phyloP scores from a whole-genome alignment of 2,113 vertebrate species.

The Plestiodon gilberti region DNA sequence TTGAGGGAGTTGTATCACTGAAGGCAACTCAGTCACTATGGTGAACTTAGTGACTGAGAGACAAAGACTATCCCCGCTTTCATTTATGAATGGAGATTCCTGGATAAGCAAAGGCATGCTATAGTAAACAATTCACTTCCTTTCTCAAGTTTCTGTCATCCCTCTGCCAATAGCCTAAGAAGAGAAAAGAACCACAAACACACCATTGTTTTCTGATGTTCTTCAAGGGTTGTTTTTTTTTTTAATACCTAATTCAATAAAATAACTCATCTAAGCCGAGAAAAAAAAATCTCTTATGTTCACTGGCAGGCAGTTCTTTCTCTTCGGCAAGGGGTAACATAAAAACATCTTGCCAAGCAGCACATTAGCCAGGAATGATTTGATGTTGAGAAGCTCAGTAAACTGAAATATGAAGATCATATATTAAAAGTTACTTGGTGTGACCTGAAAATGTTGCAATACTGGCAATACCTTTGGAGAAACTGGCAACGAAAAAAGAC shows the following conservation, averaged over 20 bases:
- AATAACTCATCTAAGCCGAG: background rate
- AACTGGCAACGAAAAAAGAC: background rate
- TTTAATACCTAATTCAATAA: background rate
- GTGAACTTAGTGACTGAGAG: background rate
- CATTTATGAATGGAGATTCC: background rate
- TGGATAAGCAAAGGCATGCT: background rate
- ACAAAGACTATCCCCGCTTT: background rate
- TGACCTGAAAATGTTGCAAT: background rate
- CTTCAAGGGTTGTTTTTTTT: background rate
- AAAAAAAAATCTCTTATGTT: background rate
- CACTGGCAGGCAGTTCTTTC: conserved; percentile 20
- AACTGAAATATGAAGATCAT: background rate
- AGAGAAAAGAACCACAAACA: conserved; percentile 4
- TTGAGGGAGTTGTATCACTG: background rate
- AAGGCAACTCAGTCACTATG: background rate
- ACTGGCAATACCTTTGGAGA: background rate
- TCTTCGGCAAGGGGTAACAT: conserved; percentile 28
- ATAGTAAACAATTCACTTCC: background rate
- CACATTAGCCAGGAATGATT: conserved; percentile 44
- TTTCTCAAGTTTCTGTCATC: conserved; percentile 26
- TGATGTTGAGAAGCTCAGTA: conserved; percentile 30
- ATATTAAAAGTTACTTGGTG: background rate
- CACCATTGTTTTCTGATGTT: conserved; percentile 11
- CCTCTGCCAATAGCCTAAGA: background rate
- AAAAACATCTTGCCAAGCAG: conserved; percentile 14